Evolutionary conservation across 2,888 invertebrate genomes (phyloP), one percentile per base, ranked within the genome.

Genomic region (Megamerina dolium): DNA sequence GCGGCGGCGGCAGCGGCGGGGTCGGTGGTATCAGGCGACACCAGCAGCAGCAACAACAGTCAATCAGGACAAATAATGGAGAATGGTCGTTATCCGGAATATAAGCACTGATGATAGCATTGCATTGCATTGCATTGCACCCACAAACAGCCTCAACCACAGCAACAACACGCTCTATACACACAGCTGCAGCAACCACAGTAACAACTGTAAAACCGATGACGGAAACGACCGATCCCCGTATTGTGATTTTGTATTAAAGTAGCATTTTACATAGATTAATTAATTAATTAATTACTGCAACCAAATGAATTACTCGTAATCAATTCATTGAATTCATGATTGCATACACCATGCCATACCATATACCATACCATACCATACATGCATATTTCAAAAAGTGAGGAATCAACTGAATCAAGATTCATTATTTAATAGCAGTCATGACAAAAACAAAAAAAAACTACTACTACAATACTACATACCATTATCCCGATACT

Each of bases 21-120:
- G n/a, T n/a, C n/a, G n/a, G n/a, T n/a, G n/a, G n/a, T n/a, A n/a
- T 64, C 63, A 66, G 66, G 66, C 65, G 66, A 66, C 68, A 68
- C 67, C 61, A 65, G 67, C 64, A 64, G 64, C 64, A 64, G 63
- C 68, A 64, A 61, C 64, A 63, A 64, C 64, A 68, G 62, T 60
- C 66, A 69, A 66, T 66, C 67, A 66, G 68, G 67, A 68, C 73
- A 72, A 75, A 74, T 70, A 75, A 74, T 73, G 76, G 75, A 75
- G 76, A 77, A 74, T 65, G 78, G 78, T 61, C 77, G 78, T 58
- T 82, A 81, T 74, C 82, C 83, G 70, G 83, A 84, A 75, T 83
- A 83, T 78, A 83, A 81, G 75, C 83, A 83, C 81, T 83, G 81
- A 82, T 80, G 71, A 66, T 70, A 64, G 54, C 45, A 45, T 34